Evolutionary conservation across 2,888 invertebrate species (phyloP).

Genomic region (Gymnosoma rotundatum): DNA sequence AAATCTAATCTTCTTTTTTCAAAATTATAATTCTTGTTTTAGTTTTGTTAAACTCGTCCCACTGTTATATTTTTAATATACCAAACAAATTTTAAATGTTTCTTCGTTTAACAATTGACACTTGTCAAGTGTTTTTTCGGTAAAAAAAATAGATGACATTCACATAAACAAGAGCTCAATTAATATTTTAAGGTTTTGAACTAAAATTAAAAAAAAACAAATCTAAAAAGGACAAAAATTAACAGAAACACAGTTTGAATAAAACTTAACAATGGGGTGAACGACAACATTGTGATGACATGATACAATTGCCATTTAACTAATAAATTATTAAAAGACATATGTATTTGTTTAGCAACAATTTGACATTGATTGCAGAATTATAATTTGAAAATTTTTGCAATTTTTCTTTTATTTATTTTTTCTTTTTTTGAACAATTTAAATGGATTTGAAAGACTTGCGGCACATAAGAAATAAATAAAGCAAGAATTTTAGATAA

Average conservation of each 20-base stretch:
- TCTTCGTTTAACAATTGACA: conserved; percentile 46
- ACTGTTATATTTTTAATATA: conserved; percentile 30
- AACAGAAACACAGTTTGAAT: not conserved
- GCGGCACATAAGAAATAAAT: too few relatives aligned
- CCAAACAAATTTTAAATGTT: conserved; percentile 20
- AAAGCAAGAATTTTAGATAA: too few relatives aligned
- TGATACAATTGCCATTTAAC: conserved; percentile 29
- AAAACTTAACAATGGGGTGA: not conserved
- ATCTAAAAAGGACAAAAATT: not conserved
- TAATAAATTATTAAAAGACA: not conserved
- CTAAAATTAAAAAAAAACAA: conserved; percentile 8
- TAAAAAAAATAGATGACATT: conserved; percentile 7
- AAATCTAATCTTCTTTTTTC: too few relatives aligned
- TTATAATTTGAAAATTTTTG: conserved; percentile 13
- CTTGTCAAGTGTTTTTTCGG: conserved; percentile 31
- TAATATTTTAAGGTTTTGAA: conserved; percentile 26
- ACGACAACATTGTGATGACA: conserved; percentile 18
- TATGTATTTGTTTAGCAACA: too few relatives aligned
- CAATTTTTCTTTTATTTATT: too few relatives aligned
- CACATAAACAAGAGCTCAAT: conserved; percentile 16
- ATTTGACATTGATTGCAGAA: not conserved
- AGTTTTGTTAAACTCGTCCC: not conserved
- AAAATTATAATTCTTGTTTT: too few relatives aligned
- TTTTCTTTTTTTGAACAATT: too few relatives aligned
- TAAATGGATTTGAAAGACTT: too few relatives aligned